Base-by-base conservation (phyloP, 2,888 invertebrate species). In the Calameuta idolon region DNA sequence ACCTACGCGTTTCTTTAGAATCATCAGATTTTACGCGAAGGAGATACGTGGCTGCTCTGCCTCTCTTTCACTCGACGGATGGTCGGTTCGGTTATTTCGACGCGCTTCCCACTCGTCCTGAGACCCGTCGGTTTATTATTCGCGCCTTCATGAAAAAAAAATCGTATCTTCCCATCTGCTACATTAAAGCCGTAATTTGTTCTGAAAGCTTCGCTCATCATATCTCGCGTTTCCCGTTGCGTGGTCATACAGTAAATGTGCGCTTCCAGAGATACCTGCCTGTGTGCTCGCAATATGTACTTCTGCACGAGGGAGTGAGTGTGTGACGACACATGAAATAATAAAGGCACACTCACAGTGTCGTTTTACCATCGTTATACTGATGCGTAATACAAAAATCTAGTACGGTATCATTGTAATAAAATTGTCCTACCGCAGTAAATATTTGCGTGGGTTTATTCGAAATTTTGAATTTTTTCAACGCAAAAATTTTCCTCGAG, bases 111-210 rank as follows among this genome's bases (percentile, higher is more conserved):
- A 23, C 23, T 55, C 55, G 5, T 55, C 55, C 23, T 5, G 55
- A 15, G 9, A 23, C 2, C 23, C 55, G 23, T 23, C 23, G 55
- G 55, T 23, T 55, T 55, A 55, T 55, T 55, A 55, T 55, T 55
- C 55, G 23, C 55, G 55, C 55, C 23, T 55, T 9, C 15, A 9
- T 55, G 31, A 0, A 35, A 40, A 34, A 40, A 75, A 31, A 75
- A 40, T 11, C 76, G 75, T 40, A 40, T 75, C 73, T 74, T 74
- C 79, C 76, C 76, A 75, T 79, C 77, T 77, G 83, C 78, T 82
- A 79, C 78, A 81, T 79, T 77, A 82, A 81, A 82, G 83, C 81
- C 84, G 84, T 84, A 85, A 85, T 85, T 84, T 84, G 80, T 80
- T 77, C 82, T 82, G 85, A 82, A 83, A 84, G 83, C 83, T 80